Evolutionary conservation across 2,888 invertebrate genomes (phyloP).

Genomic region (Chrysomela aeneicollis): DNA sequence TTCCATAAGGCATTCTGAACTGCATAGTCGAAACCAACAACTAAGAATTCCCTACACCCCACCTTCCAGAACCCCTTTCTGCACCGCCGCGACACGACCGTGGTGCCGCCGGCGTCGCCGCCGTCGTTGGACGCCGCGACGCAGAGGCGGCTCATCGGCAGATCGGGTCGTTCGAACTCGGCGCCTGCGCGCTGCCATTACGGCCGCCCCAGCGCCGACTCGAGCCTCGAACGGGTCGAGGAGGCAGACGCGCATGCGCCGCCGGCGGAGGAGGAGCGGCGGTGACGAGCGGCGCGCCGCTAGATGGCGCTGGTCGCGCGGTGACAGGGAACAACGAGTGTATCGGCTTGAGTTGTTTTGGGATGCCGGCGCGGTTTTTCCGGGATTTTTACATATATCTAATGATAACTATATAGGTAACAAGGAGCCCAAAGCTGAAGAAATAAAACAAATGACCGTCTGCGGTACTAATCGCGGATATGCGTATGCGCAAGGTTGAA

Average conservation of each 20-base stretch:
- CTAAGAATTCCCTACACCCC: too few species aligned
- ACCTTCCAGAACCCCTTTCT: slow-evolving; percentile 67
- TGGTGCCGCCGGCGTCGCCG: slow-evolving; percentile 49
- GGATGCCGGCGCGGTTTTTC: too few species aligned
- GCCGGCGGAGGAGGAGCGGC: slow-evolving; percentile 35
- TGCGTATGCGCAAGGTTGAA: too few species aligned
- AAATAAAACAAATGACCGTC: too few species aligned
- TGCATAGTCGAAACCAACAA: too few species aligned
- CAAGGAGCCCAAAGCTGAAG: too few species aligned
- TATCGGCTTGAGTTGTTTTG: too few species aligned
- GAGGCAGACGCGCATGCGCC: slow-evolving; percentile 47
- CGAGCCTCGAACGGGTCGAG: slow-evolving; percentile 55
- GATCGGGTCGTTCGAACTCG: slow-evolving; percentile 75
- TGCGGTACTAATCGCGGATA: too few species aligned
- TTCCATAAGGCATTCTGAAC: too few species aligned
- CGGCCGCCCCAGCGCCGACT: slow-evolving; percentile 51
- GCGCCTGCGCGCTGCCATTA: slow-evolving; percentile 74
- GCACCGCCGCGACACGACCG: slow-evolving; percentile 53
- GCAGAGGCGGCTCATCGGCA: slow-evolving; percentile 57
- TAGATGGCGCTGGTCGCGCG: background rate
- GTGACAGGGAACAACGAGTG: background rate
- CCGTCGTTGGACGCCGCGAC: slow-evolving; percentile 40
- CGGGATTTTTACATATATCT: too few species aligned
- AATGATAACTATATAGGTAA: too few species aligned
- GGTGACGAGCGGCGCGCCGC: slow-evolving; percentile 17